phyloP scores from a whole-genome alignment of 2,797 vertebrate species.

The Myotis pilosus region DNA sequence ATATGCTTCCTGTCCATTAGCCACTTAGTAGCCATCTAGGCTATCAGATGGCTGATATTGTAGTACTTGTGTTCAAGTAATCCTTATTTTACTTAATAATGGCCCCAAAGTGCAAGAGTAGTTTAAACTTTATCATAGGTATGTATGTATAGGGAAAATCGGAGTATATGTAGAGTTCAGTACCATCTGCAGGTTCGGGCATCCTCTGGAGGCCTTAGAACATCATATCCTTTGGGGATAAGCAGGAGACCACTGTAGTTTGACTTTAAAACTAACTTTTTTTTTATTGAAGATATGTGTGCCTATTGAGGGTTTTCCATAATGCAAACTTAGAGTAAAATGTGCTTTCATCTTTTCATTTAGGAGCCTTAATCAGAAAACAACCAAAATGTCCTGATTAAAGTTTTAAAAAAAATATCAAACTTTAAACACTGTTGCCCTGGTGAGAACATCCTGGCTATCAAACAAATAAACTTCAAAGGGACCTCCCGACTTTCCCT shows the following conservation, averaged over 20 bases:
- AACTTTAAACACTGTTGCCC: conserved; percentile 52
- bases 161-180: not conserved
- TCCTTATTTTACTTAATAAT: not conserved
- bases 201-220: not conserved
- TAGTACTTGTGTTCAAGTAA: not conserved
- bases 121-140: not conserved
- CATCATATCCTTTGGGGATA: not conserved
- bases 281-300: not conserved
- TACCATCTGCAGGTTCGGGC: not conserved
- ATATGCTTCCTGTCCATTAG: not conserved
- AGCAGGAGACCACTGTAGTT: not conserved
- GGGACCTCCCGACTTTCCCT: conserved; percentile 27
- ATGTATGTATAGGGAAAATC: not conserved
- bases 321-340: conserved; percentile 38
- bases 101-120: not conserved
- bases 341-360: conserved; percentile 65
- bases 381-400: conserved; percentile 59
- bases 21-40: not conserved
- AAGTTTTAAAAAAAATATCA: conserved; percentile 39
- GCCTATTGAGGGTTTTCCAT: not conserved
- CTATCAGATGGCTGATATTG: not conserved
- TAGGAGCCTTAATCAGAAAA: conserved; percentile 46
- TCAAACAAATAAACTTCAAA: conserved; percentile 64
- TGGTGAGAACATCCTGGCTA: conserved; percentile 55
- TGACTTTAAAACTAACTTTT: conserved; percentile 56